These are phyloP conservation scores for Drosophila neoperkinsi DNA, from an alignment of 2,888 invertebrate species.

Conservation along the genomic window DNA sequence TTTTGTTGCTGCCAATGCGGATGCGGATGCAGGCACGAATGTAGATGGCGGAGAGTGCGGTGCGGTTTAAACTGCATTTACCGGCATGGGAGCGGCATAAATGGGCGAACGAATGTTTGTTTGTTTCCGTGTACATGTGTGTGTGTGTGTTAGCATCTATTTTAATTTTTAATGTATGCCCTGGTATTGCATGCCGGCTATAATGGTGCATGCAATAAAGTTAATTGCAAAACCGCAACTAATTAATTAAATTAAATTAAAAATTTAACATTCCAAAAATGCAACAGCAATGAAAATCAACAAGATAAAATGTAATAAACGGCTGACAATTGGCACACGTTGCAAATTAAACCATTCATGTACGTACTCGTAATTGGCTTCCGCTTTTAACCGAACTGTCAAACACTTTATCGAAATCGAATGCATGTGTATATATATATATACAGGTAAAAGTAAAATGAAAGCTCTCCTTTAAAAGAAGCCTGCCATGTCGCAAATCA, in stretches of 20 bases:
- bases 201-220: conserved; percentile 83
- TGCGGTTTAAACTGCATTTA: conserved; percentile 60
- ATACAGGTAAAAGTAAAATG: background rate
- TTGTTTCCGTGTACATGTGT: conserved; percentile 6
- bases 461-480: background rate
- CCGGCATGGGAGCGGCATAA: conserved; percentile 41
- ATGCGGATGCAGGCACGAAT: conserved; percentile 9
- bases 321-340: conserved; percentile 78
- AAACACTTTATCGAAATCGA: conserved; percentile 52
- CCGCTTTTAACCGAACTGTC: conserved; percentile 51
- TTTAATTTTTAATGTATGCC: conserved; percentile 73
- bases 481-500: background rate
- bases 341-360: conserved; percentile 69
- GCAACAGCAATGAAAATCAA: conserved; percentile 75
- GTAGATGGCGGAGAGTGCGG: conserved; percentile 50
- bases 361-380: conserved; percentile 50
- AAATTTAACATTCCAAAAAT: conserved; percentile 79
- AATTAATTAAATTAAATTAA: conserved; percentile 84
- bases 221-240: conserved; percentile 84
- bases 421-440: background rate
- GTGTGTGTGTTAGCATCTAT: conserved; percentile 59
- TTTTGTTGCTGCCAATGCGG: conserved; percentile 23
- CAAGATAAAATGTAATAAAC: conserved; percentile 79
- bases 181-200: conserved; percentile 63
- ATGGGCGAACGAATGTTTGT: conserved; percentile 42